These are phyloP conservation scores for Scomber colias DNA, from an alignment of 2,113 vertebrate genomes.

Conservation along the genomic window DNA sequence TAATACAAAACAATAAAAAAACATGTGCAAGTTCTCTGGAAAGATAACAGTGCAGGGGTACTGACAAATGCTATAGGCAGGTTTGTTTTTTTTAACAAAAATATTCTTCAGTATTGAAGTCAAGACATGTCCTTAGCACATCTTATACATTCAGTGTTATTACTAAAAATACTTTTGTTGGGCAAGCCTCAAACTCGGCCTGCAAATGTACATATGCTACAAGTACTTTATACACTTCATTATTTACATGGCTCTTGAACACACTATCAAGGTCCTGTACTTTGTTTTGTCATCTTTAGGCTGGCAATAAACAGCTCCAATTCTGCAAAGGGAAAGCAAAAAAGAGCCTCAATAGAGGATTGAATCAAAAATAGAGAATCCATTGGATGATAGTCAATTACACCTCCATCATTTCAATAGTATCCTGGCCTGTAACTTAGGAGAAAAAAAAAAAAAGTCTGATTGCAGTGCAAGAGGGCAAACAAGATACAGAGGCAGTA, in stretches of 20 bases:
- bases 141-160: slow-evolving; percentile 96
- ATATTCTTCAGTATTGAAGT: slow-evolving; percentile 88
- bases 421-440: slow-evolving; percentile 69
- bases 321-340: slow-evolving; percentile 76
- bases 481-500: slow-evolving; percentile 60
- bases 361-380: slow-evolving; percentile 63
- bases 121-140: slow-evolving; percentile 86
- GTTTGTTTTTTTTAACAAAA: slow-evolving; percentile 85
- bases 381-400: slow-evolving; percentile 73
- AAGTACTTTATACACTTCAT: slow-evolving; percentile 91
- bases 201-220: slow-evolving; percentile 98
- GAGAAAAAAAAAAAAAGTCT: slow-evolving; percentile 47
- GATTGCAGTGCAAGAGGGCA: slow-evolving; percentile 83
- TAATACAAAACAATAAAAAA: slow-evolving; percentile 84
- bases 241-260: slow-evolving; percentile 96
- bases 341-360: slow-evolving; percentile 55
- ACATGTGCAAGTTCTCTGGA: slow-evolving; percentile 87
- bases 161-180: slow-evolving; percentile 96
- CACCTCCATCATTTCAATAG: slow-evolving; percentile 68
- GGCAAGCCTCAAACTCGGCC: slow-evolving; percentile 87
- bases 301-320: slow-evolving; percentile 78
- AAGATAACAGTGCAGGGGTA: slow-evolving; percentile 85
- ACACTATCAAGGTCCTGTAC: slow-evolving; percentile 63
- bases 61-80: slow-evolving; percentile 77
- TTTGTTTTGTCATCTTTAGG: slow-evolving; percentile 80